Evolutionary conservation across 2,888 invertebrate species (phyloP).

Genomic region (Athripsodes cinereus): DNA sequence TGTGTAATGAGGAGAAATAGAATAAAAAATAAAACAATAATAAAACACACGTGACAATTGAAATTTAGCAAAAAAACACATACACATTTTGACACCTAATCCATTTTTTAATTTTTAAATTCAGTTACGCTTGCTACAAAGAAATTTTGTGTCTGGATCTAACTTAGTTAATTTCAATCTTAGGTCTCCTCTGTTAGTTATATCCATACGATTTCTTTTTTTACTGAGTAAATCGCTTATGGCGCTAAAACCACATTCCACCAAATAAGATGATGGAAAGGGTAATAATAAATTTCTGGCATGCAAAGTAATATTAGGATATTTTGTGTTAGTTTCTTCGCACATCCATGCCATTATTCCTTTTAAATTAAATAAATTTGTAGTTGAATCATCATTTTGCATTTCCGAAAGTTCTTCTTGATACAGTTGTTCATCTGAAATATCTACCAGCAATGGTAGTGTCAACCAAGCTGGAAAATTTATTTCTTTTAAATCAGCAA

Average conservation of each 20-base stretch:
- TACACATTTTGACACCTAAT: too few species aligned
- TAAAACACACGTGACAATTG: too few species aligned
- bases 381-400: background rate
- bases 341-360: conserved; percentile 1
- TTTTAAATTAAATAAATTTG: background rate
- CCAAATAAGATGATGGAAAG: conserved; percentile 4
- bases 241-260: conserved; percentile 9
- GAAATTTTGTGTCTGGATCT: too few species aligned
- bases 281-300: conserved; percentile 9
- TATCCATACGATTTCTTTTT: too few species aligned
- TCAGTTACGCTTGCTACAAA: too few species aligned
- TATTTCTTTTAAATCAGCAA: too few species aligned
- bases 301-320: conserved; percentile 3
- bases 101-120: too few species aligned
- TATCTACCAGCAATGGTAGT: background rate
- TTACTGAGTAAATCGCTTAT: conserved; percentile 7
- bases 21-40: too few species aligned
- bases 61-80: too few species aligned
- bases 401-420: conserved; percentile 3
- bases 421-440: background rate
- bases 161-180: too few species aligned
- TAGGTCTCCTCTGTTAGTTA: too few species aligned
- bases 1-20: too few species aligned
- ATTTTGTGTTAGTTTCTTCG: background rate
- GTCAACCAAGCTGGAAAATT: background rate